phyloP scores from a whole-genome alignment of 2,888 invertebrate species.

The Pachydiplax longipennis region DNA sequence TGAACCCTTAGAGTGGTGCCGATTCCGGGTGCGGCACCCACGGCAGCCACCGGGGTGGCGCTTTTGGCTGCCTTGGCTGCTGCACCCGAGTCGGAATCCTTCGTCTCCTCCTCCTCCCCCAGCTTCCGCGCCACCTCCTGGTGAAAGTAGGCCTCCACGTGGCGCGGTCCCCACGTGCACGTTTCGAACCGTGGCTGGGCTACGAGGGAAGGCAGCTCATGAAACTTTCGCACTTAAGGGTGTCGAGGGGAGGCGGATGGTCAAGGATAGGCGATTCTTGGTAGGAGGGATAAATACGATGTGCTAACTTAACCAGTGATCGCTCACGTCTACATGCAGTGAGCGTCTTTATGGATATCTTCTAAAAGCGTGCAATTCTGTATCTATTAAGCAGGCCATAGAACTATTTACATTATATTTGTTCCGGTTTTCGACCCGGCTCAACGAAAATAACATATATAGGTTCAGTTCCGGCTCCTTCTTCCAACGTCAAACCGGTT shows the following conservation, averaged over 20 bases:
- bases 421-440: too few species aligned
- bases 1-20: constrained; percentile 25
- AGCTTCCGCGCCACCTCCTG: constrained; percentile 47
- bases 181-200: constrained; percentile 48
- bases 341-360: too few species aligned
- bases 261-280: background rate
- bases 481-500: too few species aligned
- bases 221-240: background rate
- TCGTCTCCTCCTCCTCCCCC: constrained; percentile 45
- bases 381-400: too few species aligned
- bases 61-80: constrained; percentile 16
- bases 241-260: too few species aligned
- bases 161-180: constrained; percentile 50
- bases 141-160: constrained; percentile 50
- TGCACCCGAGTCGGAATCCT: background rate
- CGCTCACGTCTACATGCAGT: too few species aligned
- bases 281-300: background rate
- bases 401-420: too few species aligned
- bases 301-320: too few species aligned
- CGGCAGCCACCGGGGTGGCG: background rate
- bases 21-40: background rate
- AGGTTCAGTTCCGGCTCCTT: too few species aligned
- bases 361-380: too few species aligned
- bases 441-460: too few species aligned
- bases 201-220: background rate